Evolutionary conservation across 2,888 invertebrate genomes (phyloP).

Genomic region (Lepidochitona cinerea): DNA sequence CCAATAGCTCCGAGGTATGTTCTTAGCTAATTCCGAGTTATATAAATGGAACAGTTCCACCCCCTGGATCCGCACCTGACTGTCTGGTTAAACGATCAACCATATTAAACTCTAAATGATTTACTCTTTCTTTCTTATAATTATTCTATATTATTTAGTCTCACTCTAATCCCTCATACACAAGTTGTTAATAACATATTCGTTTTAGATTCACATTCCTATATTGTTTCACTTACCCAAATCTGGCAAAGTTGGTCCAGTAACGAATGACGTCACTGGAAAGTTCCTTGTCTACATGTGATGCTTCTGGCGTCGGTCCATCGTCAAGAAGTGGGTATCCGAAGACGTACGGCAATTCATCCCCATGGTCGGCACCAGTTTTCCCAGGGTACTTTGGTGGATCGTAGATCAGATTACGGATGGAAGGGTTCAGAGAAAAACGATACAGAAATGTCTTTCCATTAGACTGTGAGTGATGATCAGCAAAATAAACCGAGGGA

Average conservation of each 20-base stretch:
- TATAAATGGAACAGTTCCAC: no score
- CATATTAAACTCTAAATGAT: not conserved
- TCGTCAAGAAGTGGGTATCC: constrained; percentile 10
- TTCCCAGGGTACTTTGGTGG: not conserved
- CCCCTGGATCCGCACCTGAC: no score
- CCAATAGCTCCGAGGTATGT: no score
- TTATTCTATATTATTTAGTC: no score
- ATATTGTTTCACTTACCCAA: constrained; percentile 15
- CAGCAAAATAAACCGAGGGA: not conserved
- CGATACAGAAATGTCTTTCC: not conserved
- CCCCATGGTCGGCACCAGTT: constrained; percentile 14
- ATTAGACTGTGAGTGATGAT: not conserved
- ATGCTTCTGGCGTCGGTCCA: not conserved
- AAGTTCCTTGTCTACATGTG: not conserved
- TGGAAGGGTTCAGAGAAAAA: not conserved
- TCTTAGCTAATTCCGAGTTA: no score
- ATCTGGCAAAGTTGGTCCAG: constrained; percentile 18
- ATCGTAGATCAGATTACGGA: not conserved
- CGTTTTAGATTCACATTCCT: no score
- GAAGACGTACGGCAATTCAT: constrained; percentile 24
- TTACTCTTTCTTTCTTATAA: not conserved
- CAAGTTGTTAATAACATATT: no score
- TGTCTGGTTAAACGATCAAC: no score
- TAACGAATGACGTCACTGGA: constrained; percentile 12
- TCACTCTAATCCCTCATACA: no score